Conservation (phyloP, 1,140 invertebrate genomes). For the Bemisia tabaci region DNA sequence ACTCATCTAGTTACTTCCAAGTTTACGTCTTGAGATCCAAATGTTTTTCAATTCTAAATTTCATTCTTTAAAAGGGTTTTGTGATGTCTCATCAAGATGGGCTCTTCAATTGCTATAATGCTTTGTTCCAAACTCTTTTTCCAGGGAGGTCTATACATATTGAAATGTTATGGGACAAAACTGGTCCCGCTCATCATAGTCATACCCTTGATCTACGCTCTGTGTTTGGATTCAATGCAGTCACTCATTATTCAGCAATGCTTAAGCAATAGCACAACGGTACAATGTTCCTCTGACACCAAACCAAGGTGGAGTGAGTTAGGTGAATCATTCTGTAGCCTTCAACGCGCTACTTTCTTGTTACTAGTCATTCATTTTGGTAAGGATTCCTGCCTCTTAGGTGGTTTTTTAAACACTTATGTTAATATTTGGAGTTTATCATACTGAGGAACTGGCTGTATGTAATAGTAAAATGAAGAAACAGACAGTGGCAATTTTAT, state of each 20-base stretch:
- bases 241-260: not conserved
- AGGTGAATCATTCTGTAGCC: not conserved
- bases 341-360: not conserved
- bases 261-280: not conserved
- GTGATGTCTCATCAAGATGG: no score
- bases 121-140: no score
- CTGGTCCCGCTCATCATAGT: not conserved
- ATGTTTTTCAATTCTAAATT: no score
- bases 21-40: no score
- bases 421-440: no score
- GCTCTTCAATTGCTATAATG: no score
- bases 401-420: no score
- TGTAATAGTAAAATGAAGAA: no score
- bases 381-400: no score
- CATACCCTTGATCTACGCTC: not conserved
- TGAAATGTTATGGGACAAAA: not conserved
- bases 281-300: not conserved
- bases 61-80: no score
- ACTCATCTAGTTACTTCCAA: no score
- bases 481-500: not conserved
- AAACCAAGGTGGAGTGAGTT: not conserved
- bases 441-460: no score
- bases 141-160: not conserved
- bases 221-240: not conserved
- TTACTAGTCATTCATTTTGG: not conserved